Evolutionary conservation across 2,113 vertebrate genomes (phyloP).

Genomic region (Nestor notabilis): DNA sequence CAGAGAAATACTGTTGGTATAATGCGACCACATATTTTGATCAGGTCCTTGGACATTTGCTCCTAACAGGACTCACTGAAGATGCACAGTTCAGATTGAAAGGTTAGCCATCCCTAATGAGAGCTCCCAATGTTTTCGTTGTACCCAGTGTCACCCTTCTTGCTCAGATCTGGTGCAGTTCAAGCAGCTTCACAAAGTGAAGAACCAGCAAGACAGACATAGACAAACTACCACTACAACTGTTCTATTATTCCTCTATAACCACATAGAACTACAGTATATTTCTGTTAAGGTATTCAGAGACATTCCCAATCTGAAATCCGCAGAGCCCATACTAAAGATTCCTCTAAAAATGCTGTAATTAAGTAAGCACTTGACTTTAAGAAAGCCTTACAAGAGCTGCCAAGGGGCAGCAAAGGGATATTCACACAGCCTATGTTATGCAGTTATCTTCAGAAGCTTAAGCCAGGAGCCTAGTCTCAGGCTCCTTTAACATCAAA

Average conservation of each 20-base stretch:
- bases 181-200: background rate
- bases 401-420: background rate
- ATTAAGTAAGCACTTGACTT: background rate
- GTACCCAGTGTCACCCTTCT: background rate
- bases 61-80: conserved; percentile 7
- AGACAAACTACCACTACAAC: background rate
- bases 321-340: background rate
- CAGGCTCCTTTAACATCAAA: background rate
- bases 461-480: background rate
- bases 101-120: conserved; percentile 29
- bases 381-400: background rate
- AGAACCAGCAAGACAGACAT: background rate
- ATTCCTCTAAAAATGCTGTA: background rate
- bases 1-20: background rate
- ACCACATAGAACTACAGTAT: background rate
- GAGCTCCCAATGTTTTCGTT: conserved; percentile 5
- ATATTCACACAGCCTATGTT: background rate
- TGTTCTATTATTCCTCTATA: background rate
- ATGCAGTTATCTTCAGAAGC: background rate
- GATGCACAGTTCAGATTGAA: background rate
- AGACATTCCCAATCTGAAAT: background rate
- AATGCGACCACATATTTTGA: conserved; percentile 3
- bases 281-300: background rate
- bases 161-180: background rate
- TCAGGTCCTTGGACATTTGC: background rate